Base-by-base conservation (phyloP, 1,140 invertebrate genomes). In the Drosophila asahinai region DNA sequence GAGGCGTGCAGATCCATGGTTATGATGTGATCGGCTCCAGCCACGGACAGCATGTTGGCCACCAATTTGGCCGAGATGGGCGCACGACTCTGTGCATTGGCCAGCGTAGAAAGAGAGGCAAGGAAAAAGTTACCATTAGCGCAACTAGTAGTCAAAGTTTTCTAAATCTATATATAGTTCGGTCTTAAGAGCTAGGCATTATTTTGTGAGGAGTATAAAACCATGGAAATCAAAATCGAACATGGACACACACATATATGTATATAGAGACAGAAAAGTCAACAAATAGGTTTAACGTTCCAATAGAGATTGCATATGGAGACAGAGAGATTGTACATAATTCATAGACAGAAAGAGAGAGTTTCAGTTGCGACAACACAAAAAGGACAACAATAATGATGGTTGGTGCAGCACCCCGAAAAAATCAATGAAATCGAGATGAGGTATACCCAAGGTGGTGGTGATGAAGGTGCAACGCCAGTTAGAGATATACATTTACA, bases 1-100 rank as follows among this genome's bases (percentile, higher is more conserved):
- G 98, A 99, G 25, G 99, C 98, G 94, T 99, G 99, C 33, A 99
- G 95, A 93, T 99, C 99, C 97, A 99, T 99, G 15, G 99, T 99
- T 83, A 99, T 99, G 67, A 99, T 99, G 87, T 99, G 99, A 94
- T 99, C 98, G 6, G 99, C 98, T 33, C 99, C 99, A 77, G 99
- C 97, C 14, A 99, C 98, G 54, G 98, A 99, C 75, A 99, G 94
- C 97, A 99, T 99, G 93, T 99, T 99, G 6, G 99, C 99, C 8
- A 99, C 97, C 62, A 99, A 94, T 93, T 99, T 99, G 5, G 99
- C 99, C 49, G 98, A 99, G 70, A 99, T 99, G 7, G 99, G 99
- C 25, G 99, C 99, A 84, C 99, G 96, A 93, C 98, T 99, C 97
- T 98, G 94, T 87, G 84, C 84, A 87, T 87, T 83, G 91, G 71